Conservation (phyloP, 2,113 vertebrate genomes). For the Xyrauchen texanus region DNA sequence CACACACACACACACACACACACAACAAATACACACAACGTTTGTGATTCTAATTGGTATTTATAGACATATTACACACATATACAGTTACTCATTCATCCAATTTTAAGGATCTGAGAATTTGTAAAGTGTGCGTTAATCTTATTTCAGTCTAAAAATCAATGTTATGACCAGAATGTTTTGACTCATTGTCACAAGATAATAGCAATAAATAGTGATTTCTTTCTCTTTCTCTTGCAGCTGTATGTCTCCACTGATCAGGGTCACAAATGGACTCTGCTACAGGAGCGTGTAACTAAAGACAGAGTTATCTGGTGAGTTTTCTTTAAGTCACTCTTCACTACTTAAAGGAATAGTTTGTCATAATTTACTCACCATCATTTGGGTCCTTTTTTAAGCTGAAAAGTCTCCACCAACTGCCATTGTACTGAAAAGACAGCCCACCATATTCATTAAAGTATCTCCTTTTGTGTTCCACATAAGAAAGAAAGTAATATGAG, state of each 20-base stretch:
- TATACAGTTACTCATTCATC: neutral
- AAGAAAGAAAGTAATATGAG: too few relatives aligned
- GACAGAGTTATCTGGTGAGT: conserved; percentile 90
- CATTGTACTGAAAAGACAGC: too few relatives aligned
- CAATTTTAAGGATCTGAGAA: neutral
- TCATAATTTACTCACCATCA: neutral
- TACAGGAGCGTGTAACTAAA: conserved; percentile 92
- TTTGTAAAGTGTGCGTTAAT: conserved; percentile 5
- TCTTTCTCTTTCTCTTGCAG: conserved; percentile 66
- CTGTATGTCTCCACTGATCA: conserved; percentile 86
- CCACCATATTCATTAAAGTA: too few relatives aligned
- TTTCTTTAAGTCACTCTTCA: neutral
- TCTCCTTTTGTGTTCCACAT: too few relatives aligned
- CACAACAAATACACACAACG: conserved; percentile 4
- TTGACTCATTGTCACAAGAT: neutral
- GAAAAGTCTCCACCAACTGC: too few relatives aligned
- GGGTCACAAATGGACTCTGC: conserved; percentile 87
- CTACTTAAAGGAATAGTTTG: neutral
- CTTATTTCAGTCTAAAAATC: neutral
- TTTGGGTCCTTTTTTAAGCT: neutral
- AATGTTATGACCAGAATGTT: conserved; percentile 3
- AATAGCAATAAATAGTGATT: neutral
- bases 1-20: too few relatives aligned
- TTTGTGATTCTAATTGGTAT: conserved; percentile 9
- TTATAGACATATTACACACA: neutral